phyloP scores from a whole-genome alignment of 2,113 vertebrate genomes.

The Nansenia antarctica region DNA sequence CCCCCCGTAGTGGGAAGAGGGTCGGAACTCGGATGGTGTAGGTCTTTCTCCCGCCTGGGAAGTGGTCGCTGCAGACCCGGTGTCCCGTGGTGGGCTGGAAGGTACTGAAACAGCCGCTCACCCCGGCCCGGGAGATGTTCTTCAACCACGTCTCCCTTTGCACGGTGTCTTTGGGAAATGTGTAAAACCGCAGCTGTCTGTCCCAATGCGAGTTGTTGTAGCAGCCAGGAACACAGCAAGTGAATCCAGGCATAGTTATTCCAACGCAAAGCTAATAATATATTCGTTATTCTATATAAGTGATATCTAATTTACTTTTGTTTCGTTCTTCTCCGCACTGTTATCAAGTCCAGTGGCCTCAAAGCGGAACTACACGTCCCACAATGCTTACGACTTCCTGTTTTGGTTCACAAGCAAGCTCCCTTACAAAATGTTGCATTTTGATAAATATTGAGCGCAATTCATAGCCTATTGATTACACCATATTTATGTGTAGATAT shows the following conservation, averaged over 20 bases:
- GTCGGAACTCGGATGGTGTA: constrained; percentile 94
- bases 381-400: constrained; percentile 86
- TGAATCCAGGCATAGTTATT: constrained; percentile 75
- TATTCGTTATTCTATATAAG: constrained; percentile 12
- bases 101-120: constrained; percentile 96
- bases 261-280: background rate
- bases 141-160: constrained; percentile 92
- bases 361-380: constrained; percentile 87
- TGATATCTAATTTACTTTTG: constrained; percentile 62
- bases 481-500: background rate
- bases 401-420: constrained; percentile 50
- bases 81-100: constrained; percentile 96
- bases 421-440: constrained; percentile 18
- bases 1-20: constrained; percentile 90
- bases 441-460: background rate
- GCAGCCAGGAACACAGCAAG: constrained; percentile 83
- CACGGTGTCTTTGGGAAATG: constrained; percentile 92
- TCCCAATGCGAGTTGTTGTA: constrained; percentile 97
- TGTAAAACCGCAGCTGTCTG: constrained; percentile 95
- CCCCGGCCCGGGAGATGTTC: constrained; percentile 95
- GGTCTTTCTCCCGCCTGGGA: constrained; percentile 93
- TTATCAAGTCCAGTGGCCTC: constrained; percentile 72
- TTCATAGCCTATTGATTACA: background rate
- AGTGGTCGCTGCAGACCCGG: constrained; percentile 95
- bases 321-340: constrained; percentile 73